Base-by-base conservation (phyloP, 2,797 vertebrate species). In the Coregonus suidteri region DNA sequence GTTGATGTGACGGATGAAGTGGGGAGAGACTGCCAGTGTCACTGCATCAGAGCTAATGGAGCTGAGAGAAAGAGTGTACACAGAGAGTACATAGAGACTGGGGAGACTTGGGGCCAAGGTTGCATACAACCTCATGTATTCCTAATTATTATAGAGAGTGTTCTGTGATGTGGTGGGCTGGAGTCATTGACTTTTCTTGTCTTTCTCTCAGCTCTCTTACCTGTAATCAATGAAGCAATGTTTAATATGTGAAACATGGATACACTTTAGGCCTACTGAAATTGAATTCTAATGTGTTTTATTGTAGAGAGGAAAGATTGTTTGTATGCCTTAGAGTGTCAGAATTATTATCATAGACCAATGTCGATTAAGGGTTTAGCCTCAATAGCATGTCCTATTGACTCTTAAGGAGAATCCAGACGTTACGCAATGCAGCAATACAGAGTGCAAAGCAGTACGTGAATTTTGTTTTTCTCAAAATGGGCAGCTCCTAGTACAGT, bases 1-100 rank as follows among this genome's bases (percentile, higher is more conserved):
- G 68, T 70, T 47, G 76, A 15, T 79, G 82, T 83, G 86, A 92
- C 84, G 76, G 84, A 90, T 87, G 79, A 73, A 81, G 71, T 7
- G 9, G 66, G 82, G 34, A 53, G 41, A 73, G 68, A 79, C 81
- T 78, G 62, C 79, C 79, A 68, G 81, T 73, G 53, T 86, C 81
- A 41, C 86, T 91, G 78, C 68, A 85, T 90, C 84, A 86, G 83
- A 83, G 83, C 88, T 92, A 93, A 91, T 91, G 89, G 86, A 74
- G 79, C 82, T 80, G 80, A 87, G 75, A 85, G 13, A 87, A 74
- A 85, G 5, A 81, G 77, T 77, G 77, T 76, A 76, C 68, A 82
- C 73, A 82, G 53, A n/a, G 20, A 16, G 84, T 85, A 84, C 84
- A 88, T 79, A 80, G 73, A 71, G 73, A 74, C 75, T 53, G 79